Conservation (phyloP, 2,888 invertebrate species). For the Ophion ellenae region DNA sequence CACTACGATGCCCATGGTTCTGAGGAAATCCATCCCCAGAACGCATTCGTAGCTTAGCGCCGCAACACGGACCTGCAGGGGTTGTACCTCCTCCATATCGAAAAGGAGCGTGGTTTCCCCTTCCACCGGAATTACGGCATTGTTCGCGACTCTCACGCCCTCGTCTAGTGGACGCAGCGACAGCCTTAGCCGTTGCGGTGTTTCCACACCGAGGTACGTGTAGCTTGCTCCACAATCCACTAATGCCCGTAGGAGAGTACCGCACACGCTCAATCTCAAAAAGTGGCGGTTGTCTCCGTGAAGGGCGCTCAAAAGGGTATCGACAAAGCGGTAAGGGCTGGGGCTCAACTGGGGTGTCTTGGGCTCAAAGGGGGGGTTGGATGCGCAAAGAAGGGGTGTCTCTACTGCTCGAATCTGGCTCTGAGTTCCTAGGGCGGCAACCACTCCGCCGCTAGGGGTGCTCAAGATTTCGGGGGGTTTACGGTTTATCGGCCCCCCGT, state of each 20-base stretch:
- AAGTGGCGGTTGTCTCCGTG: not conserved
- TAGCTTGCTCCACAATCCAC: too few species aligned
- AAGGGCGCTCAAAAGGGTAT: too few species aligned
- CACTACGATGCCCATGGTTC: not conserved
- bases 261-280: too few species aligned
- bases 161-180: not conserved
- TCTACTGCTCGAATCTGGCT: too few species aligned
- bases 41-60: slow-evolving; percentile 8
- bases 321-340: not conserved
- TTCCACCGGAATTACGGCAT: not conserved
- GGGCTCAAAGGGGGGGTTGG: not conserved
- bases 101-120: not conserved
- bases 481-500: too few species aligned
- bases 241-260: too few species aligned
- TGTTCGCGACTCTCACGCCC: slow-evolving; percentile 24
- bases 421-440: too few species aligned
- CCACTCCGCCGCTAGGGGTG: too few species aligned
- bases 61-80: too few species aligned
- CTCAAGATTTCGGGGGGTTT: too few species aligned
- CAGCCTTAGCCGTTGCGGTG: not conserved
- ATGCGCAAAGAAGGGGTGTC: not conserved
- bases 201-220: not conserved
- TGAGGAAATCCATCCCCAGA: slow-evolving; percentile 8
- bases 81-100: too few species aligned
- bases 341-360: not conserved